phyloP scores from a whole-genome alignment of 2,797 vertebrate species.

The Danio kyathit region DNA sequence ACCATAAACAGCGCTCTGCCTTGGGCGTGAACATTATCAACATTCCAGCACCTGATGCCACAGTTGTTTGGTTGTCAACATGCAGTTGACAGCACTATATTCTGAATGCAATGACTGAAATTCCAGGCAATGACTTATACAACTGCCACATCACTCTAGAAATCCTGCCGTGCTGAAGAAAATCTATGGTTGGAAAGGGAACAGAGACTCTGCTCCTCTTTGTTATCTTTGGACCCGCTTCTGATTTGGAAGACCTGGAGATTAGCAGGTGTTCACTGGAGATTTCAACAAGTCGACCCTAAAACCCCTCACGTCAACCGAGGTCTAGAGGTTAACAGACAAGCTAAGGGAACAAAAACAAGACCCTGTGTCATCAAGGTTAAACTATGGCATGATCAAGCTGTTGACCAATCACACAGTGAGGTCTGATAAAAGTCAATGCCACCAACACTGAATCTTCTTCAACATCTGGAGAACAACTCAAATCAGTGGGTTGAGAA shows the following conservation, averaged over 20 bases:
- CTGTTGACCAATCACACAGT: background rate
- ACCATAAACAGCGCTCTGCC: conserved; percentile 3
- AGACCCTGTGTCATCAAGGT: background rate
- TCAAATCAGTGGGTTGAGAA: background rate
- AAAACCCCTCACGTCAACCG: conserved; percentile 12
- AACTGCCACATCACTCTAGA: conserved; percentile 14
- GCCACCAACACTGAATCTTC: background rate
- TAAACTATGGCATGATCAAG: conserved; percentile 15
- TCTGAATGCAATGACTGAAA: conserved; percentile 5
- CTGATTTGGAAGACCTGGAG: conserved; percentile 21
- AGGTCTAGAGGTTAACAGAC: conserved; percentile 7
- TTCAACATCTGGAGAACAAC: background rate
- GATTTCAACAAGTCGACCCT: conserved; percentile 1
- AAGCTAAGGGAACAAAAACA: background rate
- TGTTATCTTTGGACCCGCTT: conserved; percentile 4
- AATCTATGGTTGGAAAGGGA: background rate
- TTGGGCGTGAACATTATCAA: conserved; percentile 20
- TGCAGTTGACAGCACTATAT: background rate
- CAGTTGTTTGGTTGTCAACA: conserved; percentile 14
- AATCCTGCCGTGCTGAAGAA: background rate
- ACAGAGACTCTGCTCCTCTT: background rate
- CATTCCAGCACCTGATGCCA: conserved; percentile 17
- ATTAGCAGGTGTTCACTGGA: conserved; percentile 25
- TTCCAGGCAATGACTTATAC: background rate
- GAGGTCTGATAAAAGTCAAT: conserved; percentile 9